These are phyloP conservation scores for Alaudala cheleensis DNA, from an alignment of 2,113 vertebrate species.

Conservation along the genomic window DNA sequence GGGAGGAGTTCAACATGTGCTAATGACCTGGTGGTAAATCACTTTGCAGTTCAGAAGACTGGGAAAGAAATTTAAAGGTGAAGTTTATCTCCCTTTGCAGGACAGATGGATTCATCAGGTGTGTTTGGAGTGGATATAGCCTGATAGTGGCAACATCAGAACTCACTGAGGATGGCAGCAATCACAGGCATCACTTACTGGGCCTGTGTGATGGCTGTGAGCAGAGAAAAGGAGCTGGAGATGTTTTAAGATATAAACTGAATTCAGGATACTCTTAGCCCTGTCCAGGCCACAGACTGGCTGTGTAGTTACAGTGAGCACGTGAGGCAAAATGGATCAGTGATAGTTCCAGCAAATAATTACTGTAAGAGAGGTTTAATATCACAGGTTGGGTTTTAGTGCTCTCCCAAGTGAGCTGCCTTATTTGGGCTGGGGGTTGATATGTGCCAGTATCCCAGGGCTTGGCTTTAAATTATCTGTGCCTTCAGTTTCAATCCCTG, in stretches of 20 bases:
- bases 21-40: neutral
- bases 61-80: neutral
- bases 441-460: neutral
- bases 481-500: neutral
- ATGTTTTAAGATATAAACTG: neutral
- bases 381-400: neutral
- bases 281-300: neutral
- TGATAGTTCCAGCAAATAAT: neutral
- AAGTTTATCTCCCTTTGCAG: neutral
- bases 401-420: neutral
- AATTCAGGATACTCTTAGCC: neutral
- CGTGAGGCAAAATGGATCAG: neutral
- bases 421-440: neutral
- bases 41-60: neutral
- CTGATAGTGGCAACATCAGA: neutral
- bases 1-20: neutral
- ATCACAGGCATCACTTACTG: rapidly evolving
- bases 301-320: neutral
- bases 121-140: neutral
- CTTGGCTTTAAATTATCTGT: neutral
- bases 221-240: neutral
- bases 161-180: neutral
- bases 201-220: neutral
- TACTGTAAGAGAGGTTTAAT: neutral
- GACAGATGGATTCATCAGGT: neutral